A percentile compares a stretch with the other conserved stretches of the same genome.
Conservation (phyloP, 2,888 invertebrate species). For the Amphipyra berbera region DNA sequence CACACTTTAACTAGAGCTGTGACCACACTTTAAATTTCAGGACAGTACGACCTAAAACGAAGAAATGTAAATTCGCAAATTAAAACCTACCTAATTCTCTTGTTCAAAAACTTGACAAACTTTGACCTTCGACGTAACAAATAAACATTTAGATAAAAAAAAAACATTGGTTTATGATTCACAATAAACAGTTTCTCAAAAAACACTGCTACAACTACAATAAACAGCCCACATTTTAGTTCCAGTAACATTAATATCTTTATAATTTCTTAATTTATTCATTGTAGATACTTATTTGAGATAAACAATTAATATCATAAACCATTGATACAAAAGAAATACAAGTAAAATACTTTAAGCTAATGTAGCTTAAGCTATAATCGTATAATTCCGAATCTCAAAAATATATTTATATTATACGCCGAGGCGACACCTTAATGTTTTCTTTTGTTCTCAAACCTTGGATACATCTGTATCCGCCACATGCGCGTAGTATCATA, state of each 20-base stretch:
- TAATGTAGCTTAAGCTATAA: not conserved
- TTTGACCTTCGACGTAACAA: too few relatives aligned
- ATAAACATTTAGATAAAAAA: too few relatives aligned
- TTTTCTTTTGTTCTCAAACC: not conserved
- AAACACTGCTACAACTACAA: too few relatives aligned
- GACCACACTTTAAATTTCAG: slow-evolving; percentile 13
- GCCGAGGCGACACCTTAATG: not conserved
- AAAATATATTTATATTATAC: not conserved
- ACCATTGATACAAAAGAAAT: not conserved
- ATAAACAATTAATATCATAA: not conserved
- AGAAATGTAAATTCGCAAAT: too few relatives aligned
- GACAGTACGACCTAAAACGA: too few relatives aligned
- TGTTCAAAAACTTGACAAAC: too few relatives aligned
- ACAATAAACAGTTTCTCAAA: too few relatives aligned
- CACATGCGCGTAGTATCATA: slow-evolving; percentile 17
- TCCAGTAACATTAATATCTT: too few relatives aligned
- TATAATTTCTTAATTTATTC: too few relatives aligned
- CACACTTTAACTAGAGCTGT: slow-evolving; percentile 13
- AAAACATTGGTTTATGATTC: not conserved
- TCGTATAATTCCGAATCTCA: not conserved
- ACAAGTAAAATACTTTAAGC: not conserved
- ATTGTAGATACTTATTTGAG: too few relatives aligned
- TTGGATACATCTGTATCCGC: not conserved
- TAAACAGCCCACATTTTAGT: too few relatives aligned
- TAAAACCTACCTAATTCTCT: too few relatives aligned